A percentile compares a stretch with the other conserved stretches of the same genome.
Evolutionary conservation across 2,797 vertebrate species (phyloP).

Genomic region (Acomys russatus): DNA sequence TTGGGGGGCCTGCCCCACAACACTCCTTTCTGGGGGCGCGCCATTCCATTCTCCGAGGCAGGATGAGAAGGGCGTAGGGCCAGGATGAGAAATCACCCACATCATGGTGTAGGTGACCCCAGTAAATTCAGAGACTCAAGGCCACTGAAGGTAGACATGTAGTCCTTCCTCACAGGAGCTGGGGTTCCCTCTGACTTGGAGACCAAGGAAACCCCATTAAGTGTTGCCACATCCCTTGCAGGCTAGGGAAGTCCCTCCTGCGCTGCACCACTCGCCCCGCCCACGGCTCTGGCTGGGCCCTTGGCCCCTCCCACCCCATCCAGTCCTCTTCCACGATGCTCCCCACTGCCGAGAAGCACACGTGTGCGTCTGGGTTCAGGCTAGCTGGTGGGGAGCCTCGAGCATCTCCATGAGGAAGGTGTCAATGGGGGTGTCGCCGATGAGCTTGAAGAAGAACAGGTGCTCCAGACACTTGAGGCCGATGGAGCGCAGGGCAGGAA

Average conservation of each 20-base stretch:
- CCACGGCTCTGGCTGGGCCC: neutral
- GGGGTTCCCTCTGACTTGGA: constrained; percentile 51
- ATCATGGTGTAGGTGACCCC: constrained; percentile 23
- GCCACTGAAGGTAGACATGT: constrained; percentile 38
- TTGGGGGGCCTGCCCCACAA: constrained; percentile 80
- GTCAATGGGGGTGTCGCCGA: constrained; percentile 97
- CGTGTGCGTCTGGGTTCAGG: constrained; percentile 80
- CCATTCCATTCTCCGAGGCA: constrained; percentile 51
- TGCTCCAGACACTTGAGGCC: constrained; percentile 97
- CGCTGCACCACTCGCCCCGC: neutral
- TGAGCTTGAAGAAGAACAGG: constrained; percentile 98
- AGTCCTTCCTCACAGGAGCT: constrained; percentile 36
- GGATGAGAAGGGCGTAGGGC: neutral
- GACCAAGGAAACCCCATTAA: constrained; percentile 13
- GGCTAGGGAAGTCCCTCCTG: constrained; percentile 14
- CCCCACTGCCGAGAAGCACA: constrained; percentile 9
- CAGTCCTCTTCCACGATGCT: constrained; percentile 8
- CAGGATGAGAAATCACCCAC: constrained; percentile 17
- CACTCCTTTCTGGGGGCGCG: constrained; percentile 33
- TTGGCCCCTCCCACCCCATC: neutral
- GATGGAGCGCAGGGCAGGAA: constrained; percentile 96
- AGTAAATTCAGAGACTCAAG: constrained; percentile 60
- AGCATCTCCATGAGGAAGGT: constrained; percentile 98
- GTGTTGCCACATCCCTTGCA: neutral
- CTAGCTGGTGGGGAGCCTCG: constrained; percentile 95